A percentile compares a stretch with the other conserved stretches of the same genome.
These are phyloP conservation scores for Spinibarbus caldwelli DNA, from an alignment of 2,797 vertebrate genomes.

Conservation along the genomic window DNA sequence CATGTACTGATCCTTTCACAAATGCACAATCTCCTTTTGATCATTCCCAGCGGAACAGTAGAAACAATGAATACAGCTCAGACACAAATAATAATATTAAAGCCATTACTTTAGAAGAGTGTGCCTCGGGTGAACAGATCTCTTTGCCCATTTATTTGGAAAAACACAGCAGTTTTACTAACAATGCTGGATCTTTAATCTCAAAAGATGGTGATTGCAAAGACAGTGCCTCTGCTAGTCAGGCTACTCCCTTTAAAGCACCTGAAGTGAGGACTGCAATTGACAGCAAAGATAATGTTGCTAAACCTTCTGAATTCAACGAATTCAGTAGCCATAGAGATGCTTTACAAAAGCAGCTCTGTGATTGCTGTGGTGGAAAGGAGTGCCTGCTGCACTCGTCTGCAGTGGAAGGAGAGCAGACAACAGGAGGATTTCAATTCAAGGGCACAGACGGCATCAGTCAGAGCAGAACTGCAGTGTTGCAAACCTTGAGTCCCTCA, in stretches of 20 bases:
- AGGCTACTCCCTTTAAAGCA: not conserved
- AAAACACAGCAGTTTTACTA: slow-evolving; percentile 4
- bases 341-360: not conserved
- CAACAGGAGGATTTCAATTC: slow-evolving; percentile 24
- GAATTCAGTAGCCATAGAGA: slow-evolving; percentile 1
- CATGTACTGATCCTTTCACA: slow-evolving; percentile 26
- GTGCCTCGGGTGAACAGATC: not conserved
- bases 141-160: slow-evolving; percentile 27
- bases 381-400: slow-evolving; percentile 30
- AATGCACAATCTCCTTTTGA: slow-evolving; percentile 36
- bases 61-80: slow-evolving; percentile 41
- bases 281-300: slow-evolving; percentile 1
- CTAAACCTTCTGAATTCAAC: not conserved
- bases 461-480: not conserved
- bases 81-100: slow-evolving; percentile 62
- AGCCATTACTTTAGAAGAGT: slow-evolving; percentile 26
- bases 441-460: slow-evolving; percentile 16
- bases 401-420: slow-evolving; percentile 29
- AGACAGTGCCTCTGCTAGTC: not conserved
- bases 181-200: slow-evolving; percentile 13
- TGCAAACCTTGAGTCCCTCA: not conserved
- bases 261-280: not conserved
- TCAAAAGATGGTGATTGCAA: slow-evolving; percentile 14
- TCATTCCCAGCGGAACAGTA: slow-evolving; percentile 26
- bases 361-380: slow-evolving; percentile 17